Conservation (phyloP, 2,888 invertebrate genomes). For the Drosophila greeni region DNA sequence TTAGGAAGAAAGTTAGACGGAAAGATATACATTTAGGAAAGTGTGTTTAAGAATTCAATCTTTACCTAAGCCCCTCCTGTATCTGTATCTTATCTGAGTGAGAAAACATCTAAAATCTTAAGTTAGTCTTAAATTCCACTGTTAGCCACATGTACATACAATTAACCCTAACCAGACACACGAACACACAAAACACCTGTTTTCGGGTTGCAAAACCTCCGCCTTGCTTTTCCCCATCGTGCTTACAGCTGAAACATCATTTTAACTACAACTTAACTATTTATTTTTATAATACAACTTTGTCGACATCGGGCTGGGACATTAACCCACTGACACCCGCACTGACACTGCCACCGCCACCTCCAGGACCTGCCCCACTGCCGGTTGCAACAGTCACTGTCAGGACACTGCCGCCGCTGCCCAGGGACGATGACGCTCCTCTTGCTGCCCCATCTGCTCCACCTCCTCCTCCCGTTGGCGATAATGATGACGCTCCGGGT, state of each 20-base stretch:
- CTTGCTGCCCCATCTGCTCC: background rate
- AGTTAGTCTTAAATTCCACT: slow-evolving; percentile 37
- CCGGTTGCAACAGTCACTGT: slow-evolving; percentile 60
- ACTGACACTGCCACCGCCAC: slow-evolving; percentile 22
- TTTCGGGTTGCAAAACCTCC: slow-evolving; percentile 7
- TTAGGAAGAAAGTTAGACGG: background rate
- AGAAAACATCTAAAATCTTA: slow-evolving; percentile 36
- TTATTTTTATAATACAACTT: slow-evolving; percentile 72
- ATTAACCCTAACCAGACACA: slow-evolving; percentile 42
- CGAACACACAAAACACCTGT: slow-evolving; percentile 30
- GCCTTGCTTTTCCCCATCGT: slow-evolving; percentile 17
- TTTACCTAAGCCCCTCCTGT: background rate
- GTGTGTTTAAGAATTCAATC: background rate
- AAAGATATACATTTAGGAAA: background rate
- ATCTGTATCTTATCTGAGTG: slow-evolving; percentile 1
- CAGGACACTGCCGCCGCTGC: slow-evolving; percentile 45
- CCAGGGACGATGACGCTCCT: slow-evolving; percentile 17
- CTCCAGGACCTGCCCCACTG: slow-evolving; percentile 66
- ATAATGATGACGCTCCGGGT: slow-evolving; percentile 36
- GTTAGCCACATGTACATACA: slow-evolving; percentile 37
- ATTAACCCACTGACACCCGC: slow-evolving; percentile 17
- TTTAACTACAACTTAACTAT: slow-evolving; percentile 72
- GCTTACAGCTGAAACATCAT: slow-evolving; percentile 70
- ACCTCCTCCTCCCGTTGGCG: slow-evolving; percentile 24
- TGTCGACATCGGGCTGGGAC: slow-evolving; percentile 43